Conservation (phyloP, 2,113 vertebrate genomes). For the Falcunculus frontatus region DNA sequence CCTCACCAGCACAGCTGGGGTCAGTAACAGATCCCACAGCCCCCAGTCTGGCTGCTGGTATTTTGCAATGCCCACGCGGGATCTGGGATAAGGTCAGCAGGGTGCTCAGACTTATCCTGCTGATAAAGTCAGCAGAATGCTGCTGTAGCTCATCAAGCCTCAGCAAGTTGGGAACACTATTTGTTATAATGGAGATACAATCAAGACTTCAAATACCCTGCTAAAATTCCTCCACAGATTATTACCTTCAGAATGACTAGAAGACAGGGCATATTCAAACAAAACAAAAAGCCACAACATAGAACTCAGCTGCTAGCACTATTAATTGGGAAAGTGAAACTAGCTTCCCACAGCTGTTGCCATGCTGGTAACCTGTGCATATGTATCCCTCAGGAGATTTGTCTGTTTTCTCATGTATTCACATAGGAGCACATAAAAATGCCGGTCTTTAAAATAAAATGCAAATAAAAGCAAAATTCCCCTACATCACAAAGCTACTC, state of each 20-base stretch:
- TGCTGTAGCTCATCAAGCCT: neutral
- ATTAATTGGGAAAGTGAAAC: neutral
- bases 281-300: neutral
- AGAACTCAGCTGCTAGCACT: neutral
- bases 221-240: neutral
- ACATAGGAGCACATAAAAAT: neutral
- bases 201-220: neutral
- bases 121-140: neutral
- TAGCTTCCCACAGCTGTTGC: neutral
- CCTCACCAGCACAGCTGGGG: neutral
- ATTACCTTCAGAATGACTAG: neutral
- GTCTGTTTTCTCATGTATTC: neutral
- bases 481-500: neutral
- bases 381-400: neutral
- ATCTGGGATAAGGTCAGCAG: neutral
- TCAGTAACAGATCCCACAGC: neutral
- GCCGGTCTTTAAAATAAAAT: neutral
- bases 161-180: neutral
- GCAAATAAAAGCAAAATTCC: neutral
- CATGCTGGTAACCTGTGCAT: neutral
- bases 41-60: neutral
- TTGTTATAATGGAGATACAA: neutral
- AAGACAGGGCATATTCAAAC: neutral
- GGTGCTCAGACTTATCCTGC: neutral
- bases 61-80: neutral